A percentile compares a stretch with the other conserved stretches of the same genome.
Conservation (phyloP, 2,113 vertebrate species). For the Muscicapa adusta region DNA sequence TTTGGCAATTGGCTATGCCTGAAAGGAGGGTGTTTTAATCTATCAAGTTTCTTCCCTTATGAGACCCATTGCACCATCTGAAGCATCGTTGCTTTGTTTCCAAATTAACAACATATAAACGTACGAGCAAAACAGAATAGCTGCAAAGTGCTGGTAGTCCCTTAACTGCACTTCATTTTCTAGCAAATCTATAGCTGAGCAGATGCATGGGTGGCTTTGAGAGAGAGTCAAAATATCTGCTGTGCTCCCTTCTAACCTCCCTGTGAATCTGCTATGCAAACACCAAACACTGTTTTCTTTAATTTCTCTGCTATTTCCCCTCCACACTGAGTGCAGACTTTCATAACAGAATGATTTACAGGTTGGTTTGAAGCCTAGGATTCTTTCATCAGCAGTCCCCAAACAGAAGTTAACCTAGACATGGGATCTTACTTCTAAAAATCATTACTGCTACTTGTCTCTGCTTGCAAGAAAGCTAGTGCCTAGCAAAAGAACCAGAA, state of each 20-base stretch:
- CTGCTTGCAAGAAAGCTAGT: neutral
- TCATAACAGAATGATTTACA: neutral
- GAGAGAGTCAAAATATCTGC: neutral
- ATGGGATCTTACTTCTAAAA: neutral
- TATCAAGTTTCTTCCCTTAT: neutral
- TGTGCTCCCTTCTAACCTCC: neutral
- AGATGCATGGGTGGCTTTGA: neutral
- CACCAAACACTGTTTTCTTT: neutral
- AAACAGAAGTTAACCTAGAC: neutral
- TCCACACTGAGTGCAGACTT: neutral
- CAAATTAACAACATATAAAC: constrained; percentile 24
- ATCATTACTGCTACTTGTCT: neutral
- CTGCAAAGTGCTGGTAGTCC: neutral
- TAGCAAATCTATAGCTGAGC: neutral
- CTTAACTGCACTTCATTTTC: neutral
- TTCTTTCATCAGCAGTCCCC: neutral
- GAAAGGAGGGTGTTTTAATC: neutral
- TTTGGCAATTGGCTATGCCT: neutral
- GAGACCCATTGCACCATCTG: neutral
- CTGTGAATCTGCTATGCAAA: neutral
- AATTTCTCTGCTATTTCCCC: neutral
- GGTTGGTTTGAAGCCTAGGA: neutral
- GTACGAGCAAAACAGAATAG: neutral
- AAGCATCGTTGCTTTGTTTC: neutral
- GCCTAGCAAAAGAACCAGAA: neutral